phyloP scores from a whole-genome alignment of 2,113 vertebrate species.

The Montifringilla adamsi region DNA sequence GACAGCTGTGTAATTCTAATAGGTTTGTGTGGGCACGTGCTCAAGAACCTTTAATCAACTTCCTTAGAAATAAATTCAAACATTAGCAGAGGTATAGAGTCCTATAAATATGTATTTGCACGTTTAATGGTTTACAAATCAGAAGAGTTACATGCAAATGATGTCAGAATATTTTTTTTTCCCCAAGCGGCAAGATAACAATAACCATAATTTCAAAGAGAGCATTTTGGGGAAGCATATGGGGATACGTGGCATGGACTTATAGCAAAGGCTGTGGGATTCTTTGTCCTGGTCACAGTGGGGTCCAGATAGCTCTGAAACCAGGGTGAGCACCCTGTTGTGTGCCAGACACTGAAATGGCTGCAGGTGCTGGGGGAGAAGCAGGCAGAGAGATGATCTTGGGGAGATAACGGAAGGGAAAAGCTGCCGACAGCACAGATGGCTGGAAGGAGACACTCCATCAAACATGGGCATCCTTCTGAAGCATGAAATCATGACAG shows the following conservation, averaged over 20 bases:
- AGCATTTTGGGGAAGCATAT: fast-evolving
- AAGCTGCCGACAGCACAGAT: fast-evolving
- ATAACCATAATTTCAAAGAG: not conserved
- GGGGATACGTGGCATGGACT: fast-evolving
- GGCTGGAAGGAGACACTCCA: not conserved
- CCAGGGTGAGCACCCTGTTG: not conserved
- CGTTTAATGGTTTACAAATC: not conserved
- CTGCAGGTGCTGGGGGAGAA: not conserved
- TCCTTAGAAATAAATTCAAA: not conserved
- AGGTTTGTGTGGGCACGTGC: not conserved
- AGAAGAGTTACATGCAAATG: not conserved
- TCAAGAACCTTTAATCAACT: not conserved
- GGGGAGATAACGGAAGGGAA: fast-evolving
- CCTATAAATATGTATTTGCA: not conserved
- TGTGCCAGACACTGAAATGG: not conserved
- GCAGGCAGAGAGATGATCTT: not conserved
- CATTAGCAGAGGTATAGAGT: not conserved
- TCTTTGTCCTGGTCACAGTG: not conserved
- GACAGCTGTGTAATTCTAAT: not conserved
- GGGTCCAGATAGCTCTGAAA: not conserved
- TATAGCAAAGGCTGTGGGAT: not conserved
- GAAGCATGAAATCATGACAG: not conserved
- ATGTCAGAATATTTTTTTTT: not conserved
- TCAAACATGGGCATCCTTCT: not conserved
- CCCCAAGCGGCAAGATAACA: not conserved